A percentile compares a stretch with the other conserved stretches of the same genome.
phyloP scores from a whole-genome alignment of 2,888 invertebrate genomes.

The Drosophila mayaguana region DNA sequence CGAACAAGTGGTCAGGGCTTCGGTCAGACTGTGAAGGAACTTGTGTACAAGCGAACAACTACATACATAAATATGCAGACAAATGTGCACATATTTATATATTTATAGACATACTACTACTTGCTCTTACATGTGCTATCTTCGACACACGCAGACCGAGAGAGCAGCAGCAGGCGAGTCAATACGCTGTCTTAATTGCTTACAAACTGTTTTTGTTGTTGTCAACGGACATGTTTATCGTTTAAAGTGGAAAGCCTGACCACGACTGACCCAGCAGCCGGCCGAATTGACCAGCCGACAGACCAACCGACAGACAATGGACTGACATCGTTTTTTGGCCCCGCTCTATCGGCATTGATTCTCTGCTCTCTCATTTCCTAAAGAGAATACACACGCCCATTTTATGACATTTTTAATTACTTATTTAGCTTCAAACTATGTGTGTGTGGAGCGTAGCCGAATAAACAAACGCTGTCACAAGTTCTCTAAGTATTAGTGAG shows the following conservation, averaged over 20 bases:
- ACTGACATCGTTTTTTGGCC: conserved; percentile 44
- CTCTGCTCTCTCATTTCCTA: conserved; percentile 10
- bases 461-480: conserved; percentile 62
- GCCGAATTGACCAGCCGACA: conserved; percentile 2
- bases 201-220: conserved; percentile 72
- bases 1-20: conserved; percentile 21
- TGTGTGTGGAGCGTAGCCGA: conserved; percentile 47
- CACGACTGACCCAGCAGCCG: conserved; percentile 50
- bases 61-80: conserved; percentile 6
- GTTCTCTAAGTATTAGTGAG: conserved; percentile 11
- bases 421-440: conserved; percentile 70
- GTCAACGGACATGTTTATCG: conserved; percentile 71
- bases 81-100: conserved; percentile 10
- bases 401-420: conserved; percentile 77
- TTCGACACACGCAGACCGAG: conserved; percentile 28
- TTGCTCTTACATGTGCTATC: conserved; percentile 26
- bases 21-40: background rate
- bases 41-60: conserved; percentile 34
- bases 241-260: conserved; percentile 68
- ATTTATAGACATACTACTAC: conserved; percentile 17
- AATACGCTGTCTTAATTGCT: conserved; percentile 74
- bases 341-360: conserved; percentile 74
- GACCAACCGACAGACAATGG: conserved; percentile 19
- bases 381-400: conserved; percentile 25
- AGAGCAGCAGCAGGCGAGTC: conserved; percentile 44